Percentiles rank a stretch among this genome's conserved stretches.
These are phyloP conservation scores for Phaenicophaeus curvirostris DNA, from an alignment of 2,797 vertebrate species.

Conservation along the genomic window DNA sequence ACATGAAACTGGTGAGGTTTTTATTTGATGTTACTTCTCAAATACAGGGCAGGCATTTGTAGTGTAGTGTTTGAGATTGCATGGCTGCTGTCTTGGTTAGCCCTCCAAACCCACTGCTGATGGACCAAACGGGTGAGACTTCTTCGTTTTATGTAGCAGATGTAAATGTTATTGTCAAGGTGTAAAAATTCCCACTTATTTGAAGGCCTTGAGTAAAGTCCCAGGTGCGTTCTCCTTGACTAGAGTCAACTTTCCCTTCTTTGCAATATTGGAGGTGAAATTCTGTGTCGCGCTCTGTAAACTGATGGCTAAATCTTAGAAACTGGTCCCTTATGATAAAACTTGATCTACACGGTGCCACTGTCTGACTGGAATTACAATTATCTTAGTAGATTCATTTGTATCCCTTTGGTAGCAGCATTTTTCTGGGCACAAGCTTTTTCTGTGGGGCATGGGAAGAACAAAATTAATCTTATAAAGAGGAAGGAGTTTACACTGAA, in stretches of 20 bases:
- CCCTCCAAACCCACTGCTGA: not conserved
- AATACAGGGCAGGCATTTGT: not conserved
- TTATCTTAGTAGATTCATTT: slow-evolving; percentile 68
- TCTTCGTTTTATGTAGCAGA: not conserved
- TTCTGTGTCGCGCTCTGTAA: not conserved
- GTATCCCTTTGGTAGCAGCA: slow-evolving; percentile 54
- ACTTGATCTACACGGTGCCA: slow-evolving; percentile 64
- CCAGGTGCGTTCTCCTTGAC: fast-evolving
- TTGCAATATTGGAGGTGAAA: not conserved
- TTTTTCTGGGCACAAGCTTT: slow-evolving; percentile 42
- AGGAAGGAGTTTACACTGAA: slow-evolving; percentile 65
- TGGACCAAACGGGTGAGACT: not conserved
- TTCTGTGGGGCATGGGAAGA: slow-evolving; percentile 53
- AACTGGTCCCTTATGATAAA: slow-evolving; percentile 56
- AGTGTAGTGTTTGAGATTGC: fast-evolving
- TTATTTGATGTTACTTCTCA: slow-evolving; percentile 21
- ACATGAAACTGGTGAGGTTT: not conserved
- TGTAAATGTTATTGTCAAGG: not conserved
- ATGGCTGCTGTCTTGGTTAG: not conserved
- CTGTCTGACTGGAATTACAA: slow-evolving; percentile 67
- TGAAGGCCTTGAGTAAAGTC: not conserved
- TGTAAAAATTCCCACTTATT: not conserved
- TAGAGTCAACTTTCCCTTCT: not conserved
- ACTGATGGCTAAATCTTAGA: slow-evolving; percentile 16
- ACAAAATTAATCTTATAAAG: slow-evolving; percentile 71